These are phyloP conservation scores for Mactromeris polynyma DNA, from an alignment of 2,888 invertebrate species.

Conservation along the genomic window DNA sequence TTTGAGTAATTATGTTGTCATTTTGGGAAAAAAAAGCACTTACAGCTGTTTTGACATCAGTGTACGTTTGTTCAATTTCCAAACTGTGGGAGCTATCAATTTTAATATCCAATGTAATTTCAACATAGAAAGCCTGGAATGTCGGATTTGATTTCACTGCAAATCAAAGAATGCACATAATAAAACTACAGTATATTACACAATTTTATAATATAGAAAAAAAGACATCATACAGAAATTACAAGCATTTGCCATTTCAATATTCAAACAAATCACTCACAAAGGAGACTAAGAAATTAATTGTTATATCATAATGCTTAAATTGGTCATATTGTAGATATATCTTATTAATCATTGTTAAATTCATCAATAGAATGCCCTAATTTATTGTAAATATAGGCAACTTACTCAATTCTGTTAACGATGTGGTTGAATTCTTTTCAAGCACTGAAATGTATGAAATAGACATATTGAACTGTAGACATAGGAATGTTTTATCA, in stretches of 20 bases:
- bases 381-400: background rate
- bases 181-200: background rate
- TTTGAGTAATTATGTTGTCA: background rate
- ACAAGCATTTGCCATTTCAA: too few relatives aligned
- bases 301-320: too few relatives aligned
- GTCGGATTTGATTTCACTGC: conserved; percentile 21
- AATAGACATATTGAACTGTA: background rate
- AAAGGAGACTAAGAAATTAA: too few relatives aligned
- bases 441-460: background rate
- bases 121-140: conserved; percentile 3
- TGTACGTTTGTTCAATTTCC: background rate
- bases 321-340: too few relatives aligned
- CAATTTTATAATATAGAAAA: too few relatives aligned
- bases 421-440: background rate
- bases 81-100: background rate
- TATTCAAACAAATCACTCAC: too few relatives aligned
- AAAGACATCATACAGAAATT: too few relatives aligned
- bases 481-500: too few relatives aligned
- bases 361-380: too few relatives aligned
- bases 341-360: too few relatives aligned
- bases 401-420: background rate
- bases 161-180: background rate
- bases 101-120: background rate
- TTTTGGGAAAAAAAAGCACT: background rate
- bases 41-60: background rate